phyloP scores from a whole-genome alignment of 2,113 vertebrate species.

The Suncus etruscus region DNA sequence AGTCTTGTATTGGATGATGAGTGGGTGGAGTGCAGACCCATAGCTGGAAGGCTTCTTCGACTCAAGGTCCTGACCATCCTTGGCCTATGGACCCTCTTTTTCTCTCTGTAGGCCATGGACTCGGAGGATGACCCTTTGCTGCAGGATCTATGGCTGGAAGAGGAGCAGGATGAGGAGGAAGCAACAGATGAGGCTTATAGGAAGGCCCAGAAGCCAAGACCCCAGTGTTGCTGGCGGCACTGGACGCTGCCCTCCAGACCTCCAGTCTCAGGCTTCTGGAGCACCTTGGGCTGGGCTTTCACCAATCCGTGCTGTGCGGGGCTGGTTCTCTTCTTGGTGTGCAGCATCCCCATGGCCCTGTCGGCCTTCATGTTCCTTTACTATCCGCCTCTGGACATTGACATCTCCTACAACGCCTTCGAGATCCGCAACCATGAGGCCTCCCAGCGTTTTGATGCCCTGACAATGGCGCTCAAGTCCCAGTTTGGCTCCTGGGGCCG shows the following conservation, averaged over 20 bases:
- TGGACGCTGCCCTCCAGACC: slow-evolving; percentile 73
- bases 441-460: slow-evolving; percentile 95
- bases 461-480: slow-evolving; percentile 94
- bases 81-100: slow-evolving; percentile 55
- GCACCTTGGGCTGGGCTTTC: slow-evolving; percentile 93
- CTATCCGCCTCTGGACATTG: slow-evolving; percentile 96
- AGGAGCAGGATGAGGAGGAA: slow-evolving; percentile 90
- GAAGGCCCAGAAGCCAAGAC: slow-evolving; percentile 64
- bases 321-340: slow-evolving; percentile 90
- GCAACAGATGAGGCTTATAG: slow-evolving; percentile 85
- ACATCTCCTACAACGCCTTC: slow-evolving; percentile 98
- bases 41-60: too few relatives aligned
- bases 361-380: slow-evolving; percentile 95
- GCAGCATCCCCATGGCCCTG: slow-evolving; percentile 91
- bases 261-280: slow-evolving; percentile 89
- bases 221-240: slow-evolving; percentile 80
- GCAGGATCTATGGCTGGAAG: slow-evolving; percentile 89
- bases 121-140: slow-evolving; percentile 94
- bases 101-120: slow-evolving; percentile 90
- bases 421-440: slow-evolving; percentile 98
- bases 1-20: not conserved
- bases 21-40: too few relatives aligned
- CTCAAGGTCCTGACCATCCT: not conserved
- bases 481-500: slow-evolving; percentile 97
- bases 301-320: slow-evolving; percentile 93